Conservation (phyloP, 2,888 invertebrate genomes). For the Leptopilina myrica region DNA sequence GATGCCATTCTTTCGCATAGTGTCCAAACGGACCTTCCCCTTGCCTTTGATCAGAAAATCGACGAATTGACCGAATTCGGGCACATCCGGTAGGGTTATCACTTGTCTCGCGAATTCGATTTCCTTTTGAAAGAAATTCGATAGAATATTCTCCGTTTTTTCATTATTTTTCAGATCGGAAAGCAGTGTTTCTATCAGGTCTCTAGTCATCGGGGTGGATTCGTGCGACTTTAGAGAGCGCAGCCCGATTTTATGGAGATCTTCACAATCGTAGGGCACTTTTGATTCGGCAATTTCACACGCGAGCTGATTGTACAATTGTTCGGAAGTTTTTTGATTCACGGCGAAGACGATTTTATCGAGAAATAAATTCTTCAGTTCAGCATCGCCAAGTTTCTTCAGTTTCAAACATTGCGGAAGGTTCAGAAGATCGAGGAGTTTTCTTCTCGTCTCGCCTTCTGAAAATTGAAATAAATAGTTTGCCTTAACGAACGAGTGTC, state of each 20-base stretch:
- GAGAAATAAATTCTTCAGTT: slow-evolving; percentile 43
- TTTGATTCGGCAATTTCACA: slow-evolving; percentile 25
- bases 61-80: too few species aligned
- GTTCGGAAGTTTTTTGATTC: slow-evolving; percentile 21
- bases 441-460: not conserved
- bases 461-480: slow-evolving; percentile 36
- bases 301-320: slow-evolving; percentile 52
- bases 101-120: too few species aligned
- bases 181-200: too few species aligned
- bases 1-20: too few species aligned
- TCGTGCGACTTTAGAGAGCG: slow-evolving; percentile 56
- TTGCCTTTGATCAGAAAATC: too few species aligned
- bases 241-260: slow-evolving; percentile 64
- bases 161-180: too few species aligned
- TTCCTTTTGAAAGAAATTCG: too few species aligned
- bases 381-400: not conserved
- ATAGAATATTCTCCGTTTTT: too few species aligned
- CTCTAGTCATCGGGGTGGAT: too few species aligned
- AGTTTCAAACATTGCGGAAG: not conserved
- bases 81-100: too few species aligned
- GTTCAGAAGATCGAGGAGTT: not conserved
- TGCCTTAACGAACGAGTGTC: slow-evolving; percentile 2
- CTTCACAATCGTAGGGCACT: slow-evolving; percentile 58
- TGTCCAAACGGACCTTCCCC: too few species aligned
- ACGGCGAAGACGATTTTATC: slow-evolving; percentile 42